Conservation (phyloP, 2,113 vertebrate genomes). For the Notothenia coriiceps region DNA sequence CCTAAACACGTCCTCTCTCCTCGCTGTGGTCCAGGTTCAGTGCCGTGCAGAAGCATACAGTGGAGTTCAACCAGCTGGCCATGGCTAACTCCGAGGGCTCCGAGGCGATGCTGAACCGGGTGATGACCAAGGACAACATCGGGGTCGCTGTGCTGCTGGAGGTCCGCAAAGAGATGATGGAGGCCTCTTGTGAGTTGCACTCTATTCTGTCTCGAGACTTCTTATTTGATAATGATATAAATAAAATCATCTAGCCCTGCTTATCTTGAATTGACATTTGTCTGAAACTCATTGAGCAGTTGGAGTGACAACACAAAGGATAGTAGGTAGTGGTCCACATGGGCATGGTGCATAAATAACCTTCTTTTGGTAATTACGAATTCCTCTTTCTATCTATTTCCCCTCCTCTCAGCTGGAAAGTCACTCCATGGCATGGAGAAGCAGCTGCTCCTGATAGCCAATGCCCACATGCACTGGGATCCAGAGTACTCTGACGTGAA, state of each 20-base stretch:
- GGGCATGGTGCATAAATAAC: neutral
- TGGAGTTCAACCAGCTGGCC: constrained; percentile 99
- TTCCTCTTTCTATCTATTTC: neutral
- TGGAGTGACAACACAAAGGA: neutral
- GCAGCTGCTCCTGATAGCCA: constrained; percentile 95
- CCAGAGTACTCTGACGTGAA: constrained; percentile 98
- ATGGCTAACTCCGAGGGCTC: constrained; percentile 99
- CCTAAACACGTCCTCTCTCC: neutral
- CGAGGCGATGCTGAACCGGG: constrained; percentile 98
- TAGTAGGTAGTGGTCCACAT: too few species aligned
- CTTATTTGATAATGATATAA: too few species aligned
- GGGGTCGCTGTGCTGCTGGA: constrained; percentile 95
- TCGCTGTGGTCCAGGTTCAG: constrained; percentile 87
- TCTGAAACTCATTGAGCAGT: neutral
- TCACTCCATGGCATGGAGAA: constrained; percentile 93
- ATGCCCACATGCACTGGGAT: constrained; percentile 99
- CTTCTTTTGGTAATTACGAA: neutral
- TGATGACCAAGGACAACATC: constrained; percentile 99
- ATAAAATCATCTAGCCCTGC: neutral
- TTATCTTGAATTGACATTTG: neutral
- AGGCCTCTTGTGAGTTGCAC: constrained; percentile 90
- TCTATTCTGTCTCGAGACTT: too few species aligned
- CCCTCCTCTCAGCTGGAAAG: constrained; percentile 87
- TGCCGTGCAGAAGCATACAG: constrained; percentile 97
- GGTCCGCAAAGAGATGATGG: constrained; percentile 94